These are phyloP conservation scores for Acleris holmiana DNA, from an alignment of 2,888 invertebrate species.

Conservation along the genomic window DNA sequence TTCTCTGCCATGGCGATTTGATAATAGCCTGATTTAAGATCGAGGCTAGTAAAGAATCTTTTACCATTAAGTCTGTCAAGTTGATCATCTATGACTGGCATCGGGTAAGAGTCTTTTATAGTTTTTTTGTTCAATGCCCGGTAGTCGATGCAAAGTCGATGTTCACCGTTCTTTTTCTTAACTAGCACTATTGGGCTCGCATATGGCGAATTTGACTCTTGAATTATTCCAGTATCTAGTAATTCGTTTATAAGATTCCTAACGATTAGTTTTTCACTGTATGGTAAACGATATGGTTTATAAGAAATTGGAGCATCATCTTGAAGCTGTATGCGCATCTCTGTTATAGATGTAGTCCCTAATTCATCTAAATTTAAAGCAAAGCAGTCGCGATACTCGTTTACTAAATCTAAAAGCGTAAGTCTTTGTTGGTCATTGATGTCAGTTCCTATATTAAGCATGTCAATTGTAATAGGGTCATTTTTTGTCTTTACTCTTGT, in stretches of 20 bases:
- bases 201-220: constrained; percentile 5
- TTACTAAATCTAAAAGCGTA: constrained; percentile 1
- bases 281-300: constrained; percentile 5
- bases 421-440: not conserved
- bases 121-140: constrained; percentile 39
- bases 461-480: constrained; percentile 1
- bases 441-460: not conserved
- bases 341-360: constrained; percentile 1
- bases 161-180: constrained; percentile 42
- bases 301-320: constrained; percentile 4
- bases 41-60: constrained; percentile 44
- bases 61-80: constrained; percentile 45
- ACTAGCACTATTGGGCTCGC: constrained; percentile 7
- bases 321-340: constrained; percentile 3
- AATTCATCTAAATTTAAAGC: not conserved
- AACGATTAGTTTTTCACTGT: not conserved
- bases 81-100: constrained; percentile 50
- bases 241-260: constrained; percentile 1
- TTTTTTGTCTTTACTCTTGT: not conserved
- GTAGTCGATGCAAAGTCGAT: constrained; percentile 45
- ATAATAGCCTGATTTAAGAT: constrained; percentile 9
- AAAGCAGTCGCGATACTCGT: constrained; percentile 2
- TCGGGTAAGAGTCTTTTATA: constrained; percentile 46
- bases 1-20: constrained; percentile 9
- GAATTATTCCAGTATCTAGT: not conserved